Percentiles rank a stretch among this genome's conserved stretches.
Conservation (phyloP, 2,113 vertebrate species). For the Phrynosoma blainvillii region DNA sequence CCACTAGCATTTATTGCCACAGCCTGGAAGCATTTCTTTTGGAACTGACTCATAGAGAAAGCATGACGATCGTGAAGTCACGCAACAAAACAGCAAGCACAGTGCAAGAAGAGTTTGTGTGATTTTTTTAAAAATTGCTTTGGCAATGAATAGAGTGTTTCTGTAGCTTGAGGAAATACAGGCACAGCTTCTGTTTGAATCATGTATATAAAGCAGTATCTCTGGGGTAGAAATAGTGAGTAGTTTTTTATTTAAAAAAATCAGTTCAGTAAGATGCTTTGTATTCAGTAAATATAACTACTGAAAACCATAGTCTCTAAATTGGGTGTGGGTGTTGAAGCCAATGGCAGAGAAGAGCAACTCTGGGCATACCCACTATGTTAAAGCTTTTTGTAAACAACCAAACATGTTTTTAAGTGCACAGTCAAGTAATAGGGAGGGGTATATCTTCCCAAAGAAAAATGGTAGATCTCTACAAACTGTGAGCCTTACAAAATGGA, state of each 20-base stretch:
- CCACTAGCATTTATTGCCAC: slow-evolving; percentile 2
- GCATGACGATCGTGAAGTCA: slow-evolving; percentile 21
- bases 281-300: neutral
- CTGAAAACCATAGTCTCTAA: no score
- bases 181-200: neutral
- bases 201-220: neutral
- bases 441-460: no score
- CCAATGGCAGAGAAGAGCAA: no score
- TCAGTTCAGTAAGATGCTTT: neutral
- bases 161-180: neutral
- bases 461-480: no score
- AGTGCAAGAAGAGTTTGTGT: slow-evolving; percentile 11
- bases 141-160: neutral
- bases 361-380: no score
- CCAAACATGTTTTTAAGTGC: no score
- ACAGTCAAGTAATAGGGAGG: no score
- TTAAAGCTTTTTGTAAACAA: no score
- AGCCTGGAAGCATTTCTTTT: slow-evolving; percentile 30
- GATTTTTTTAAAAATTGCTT: neutral
- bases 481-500: no score
- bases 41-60: slow-evolving; percentile 19
- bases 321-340: no score
- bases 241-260: no score
- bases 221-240: neutral
- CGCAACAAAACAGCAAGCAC: slow-evolving; percentile 21